Percentiles rank a stretch among this genome's conserved stretches.
Conservation (phyloP, 1,140 invertebrate genomes). For the Harpegnathos saltator region DNA sequence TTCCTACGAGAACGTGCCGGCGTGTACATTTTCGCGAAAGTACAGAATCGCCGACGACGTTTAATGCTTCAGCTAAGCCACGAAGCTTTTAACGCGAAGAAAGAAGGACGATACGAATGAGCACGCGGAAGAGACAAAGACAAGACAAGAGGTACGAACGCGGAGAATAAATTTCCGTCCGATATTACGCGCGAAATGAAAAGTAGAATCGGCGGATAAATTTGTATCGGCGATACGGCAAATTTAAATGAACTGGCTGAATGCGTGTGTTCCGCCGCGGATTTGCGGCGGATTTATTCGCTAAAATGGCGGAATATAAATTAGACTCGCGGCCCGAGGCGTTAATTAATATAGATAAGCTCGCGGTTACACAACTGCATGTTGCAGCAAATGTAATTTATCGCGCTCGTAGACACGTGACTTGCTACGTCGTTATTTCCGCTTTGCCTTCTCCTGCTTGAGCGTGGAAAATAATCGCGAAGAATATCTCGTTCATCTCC, state of each 20-base stretch:
- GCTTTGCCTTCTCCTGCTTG: not conserved
- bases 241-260: not conserved
- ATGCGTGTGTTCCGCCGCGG: not conserved
- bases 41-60: too few relatives aligned
- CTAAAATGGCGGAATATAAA: slow-evolving; percentile 1
- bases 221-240: too few relatives aligned
- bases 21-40: not conserved
- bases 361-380: not conserved
- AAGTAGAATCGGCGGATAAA: too few relatives aligned
- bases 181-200: too few relatives aligned
- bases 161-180: too few relatives aligned
- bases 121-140: too few relatives aligned
- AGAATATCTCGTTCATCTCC: not conserved
- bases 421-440: slow-evolving; percentile 17
- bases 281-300: slow-evolving; percentile 3
- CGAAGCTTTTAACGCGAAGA: too few relatives aligned
- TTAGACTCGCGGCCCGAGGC: not conserved
- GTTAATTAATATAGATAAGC: slow-evolving; percentile 48
- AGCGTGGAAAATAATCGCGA: slow-evolving; percentile 18
- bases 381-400: not conserved
- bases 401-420: not conserved
- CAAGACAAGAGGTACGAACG: too few relatives aligned
- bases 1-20: not conserved
- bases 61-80: too few relatives aligned
- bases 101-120: too few relatives aligned